Percentiles rank a stretch among this genome's conserved stretches.
Conservation (phyloP, 2,888 invertebrate genomes). For the Urechis unicinctus region DNA sequence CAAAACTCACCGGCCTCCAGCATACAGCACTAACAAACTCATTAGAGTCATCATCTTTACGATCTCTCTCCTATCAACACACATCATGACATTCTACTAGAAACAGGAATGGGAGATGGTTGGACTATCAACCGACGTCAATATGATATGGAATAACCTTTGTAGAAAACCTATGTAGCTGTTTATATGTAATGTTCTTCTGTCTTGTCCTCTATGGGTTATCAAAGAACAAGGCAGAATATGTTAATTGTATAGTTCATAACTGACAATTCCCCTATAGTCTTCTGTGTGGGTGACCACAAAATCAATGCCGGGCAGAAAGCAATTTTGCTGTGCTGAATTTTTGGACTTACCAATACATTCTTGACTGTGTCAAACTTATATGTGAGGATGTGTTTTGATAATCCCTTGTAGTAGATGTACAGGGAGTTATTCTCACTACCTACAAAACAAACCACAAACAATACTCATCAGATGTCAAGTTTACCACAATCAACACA, state of each 20-base stretch:
- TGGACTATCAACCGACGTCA: no score
- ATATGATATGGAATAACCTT: no score
- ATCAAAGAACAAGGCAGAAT: no score
- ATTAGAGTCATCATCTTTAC: constrained; percentile 75
- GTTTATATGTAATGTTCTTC: no score
- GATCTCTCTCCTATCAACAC: constrained; percentile 58
- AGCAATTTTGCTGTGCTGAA: background rate
- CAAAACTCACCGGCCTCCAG: constrained; percentile 63
- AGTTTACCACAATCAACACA: constrained; percentile 74
- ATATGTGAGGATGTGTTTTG: constrained; percentile 77
- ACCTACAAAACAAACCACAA: no score
- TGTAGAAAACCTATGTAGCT: no score
- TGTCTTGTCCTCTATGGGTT: no score
- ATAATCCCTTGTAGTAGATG: constrained; percentile 83
- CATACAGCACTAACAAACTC: constrained; percentile 95
- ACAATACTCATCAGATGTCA: constrained; percentile 6
- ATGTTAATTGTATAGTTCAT: no score
- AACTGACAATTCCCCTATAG: no score
- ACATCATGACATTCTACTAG: background rate
- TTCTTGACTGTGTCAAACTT: constrained; percentile 78
- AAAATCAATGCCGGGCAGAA: no score
- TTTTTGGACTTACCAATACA: constrained; percentile 55
- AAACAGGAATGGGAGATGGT: no score
- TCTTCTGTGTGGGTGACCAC: no score
- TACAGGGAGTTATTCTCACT: constrained; percentile 91